Evolutionary conservation across 2,888 invertebrate genomes (phyloP).

Genomic region (Ennomos erosarius): DNA sequence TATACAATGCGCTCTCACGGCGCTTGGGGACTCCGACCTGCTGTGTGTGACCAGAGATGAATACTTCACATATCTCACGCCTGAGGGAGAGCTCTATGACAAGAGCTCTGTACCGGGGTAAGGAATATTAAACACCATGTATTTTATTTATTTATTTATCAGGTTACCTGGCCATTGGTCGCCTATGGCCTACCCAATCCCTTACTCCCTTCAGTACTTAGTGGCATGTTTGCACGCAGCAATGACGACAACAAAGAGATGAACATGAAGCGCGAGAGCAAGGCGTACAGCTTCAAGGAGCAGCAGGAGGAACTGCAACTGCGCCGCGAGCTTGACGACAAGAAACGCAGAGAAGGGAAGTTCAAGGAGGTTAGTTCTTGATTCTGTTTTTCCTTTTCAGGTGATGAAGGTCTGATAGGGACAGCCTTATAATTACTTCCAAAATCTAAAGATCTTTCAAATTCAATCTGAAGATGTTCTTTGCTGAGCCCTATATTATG

Average conservation of each 20-base stretch:
- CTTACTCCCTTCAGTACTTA: too few species aligned
- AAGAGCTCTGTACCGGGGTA: slow-evolving; percentile 87
- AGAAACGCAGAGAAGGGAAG: slow-evolving; percentile 92
- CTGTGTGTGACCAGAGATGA: slow-evolving; percentile 89
- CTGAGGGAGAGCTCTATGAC: slow-evolving; percentile 96
- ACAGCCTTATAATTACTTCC: too few species aligned
- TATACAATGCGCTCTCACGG: slow-evolving; percentile 84
- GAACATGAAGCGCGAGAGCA: slow-evolving; percentile 97
- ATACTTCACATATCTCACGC: slow-evolving; percentile 87
- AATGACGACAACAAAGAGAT: slow-evolving; percentile 82
- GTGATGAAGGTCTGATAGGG: too few species aligned
- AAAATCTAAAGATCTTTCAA: too few species aligned
- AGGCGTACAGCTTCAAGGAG: slow-evolving; percentile 98
- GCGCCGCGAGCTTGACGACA: slow-evolving; percentile 96
- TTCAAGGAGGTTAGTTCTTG: slow-evolving; percentile 80
- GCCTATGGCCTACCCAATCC: too few species aligned
- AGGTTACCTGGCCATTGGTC: neutral
- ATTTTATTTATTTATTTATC: too few species aligned
- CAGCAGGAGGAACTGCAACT: slow-evolving; percentile 97
- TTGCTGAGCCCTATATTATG: too few species aligned
- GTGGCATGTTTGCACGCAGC: slow-evolving; percentile 46
- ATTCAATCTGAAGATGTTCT: too few species aligned
- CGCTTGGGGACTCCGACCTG: slow-evolving; percentile 88
- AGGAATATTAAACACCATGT: slow-evolving; percentile 21
- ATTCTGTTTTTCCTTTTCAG: too few species aligned